A percentile compares a stretch with the other conserved stretches of the same genome.
Conservation (phyloP, 2,888 invertebrate species). For the Tenthredo scrophulariae region DNA sequence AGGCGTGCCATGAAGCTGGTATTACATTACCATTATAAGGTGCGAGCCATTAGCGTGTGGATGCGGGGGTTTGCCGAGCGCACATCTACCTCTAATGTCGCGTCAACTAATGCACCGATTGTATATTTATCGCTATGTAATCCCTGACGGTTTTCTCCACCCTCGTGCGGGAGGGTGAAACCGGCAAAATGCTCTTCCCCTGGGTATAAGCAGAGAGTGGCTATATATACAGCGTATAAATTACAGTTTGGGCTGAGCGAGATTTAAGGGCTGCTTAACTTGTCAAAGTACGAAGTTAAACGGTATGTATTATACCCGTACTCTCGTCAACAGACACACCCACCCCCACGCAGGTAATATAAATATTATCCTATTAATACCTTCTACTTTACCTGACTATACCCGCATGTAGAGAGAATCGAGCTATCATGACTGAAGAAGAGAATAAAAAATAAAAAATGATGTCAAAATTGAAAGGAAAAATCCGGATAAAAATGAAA, state of each 20-base stretch:
- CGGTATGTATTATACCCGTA: slow-evolving; percentile 57
- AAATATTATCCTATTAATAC: slow-evolving; percentile 4
- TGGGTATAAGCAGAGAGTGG: slow-evolving; percentile 62
- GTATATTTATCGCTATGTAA: slow-evolving; percentile 77
- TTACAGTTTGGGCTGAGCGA: slow-evolving; percentile 73
- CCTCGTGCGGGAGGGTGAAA: slow-evolving; percentile 6
- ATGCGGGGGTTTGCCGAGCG: neutral
- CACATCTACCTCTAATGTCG: slow-evolving; percentile 45
- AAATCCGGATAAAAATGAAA: neutral
- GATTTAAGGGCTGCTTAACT: slow-evolving; percentile 76
- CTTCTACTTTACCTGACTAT: neutral
- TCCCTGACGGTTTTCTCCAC: slow-evolving; percentile 70
- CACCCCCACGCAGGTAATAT: neutral
- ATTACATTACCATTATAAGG: slow-evolving; percentile 47
- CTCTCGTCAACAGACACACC: slow-evolving; percentile 28
- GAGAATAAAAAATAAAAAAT: neutral
- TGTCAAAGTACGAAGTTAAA: slow-evolving; percentile 76
- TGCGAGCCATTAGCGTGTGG: slow-evolving; percentile 40
- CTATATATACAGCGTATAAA: slow-evolving; percentile 72
- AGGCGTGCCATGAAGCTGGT: slow-evolving; percentile 9
- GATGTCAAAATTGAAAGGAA: no score
- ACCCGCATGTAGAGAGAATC: neutral
- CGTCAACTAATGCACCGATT: slow-evolving; percentile 51
- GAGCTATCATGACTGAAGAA: neutral
- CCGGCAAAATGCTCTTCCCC: slow-evolving; percentile 73